Percentiles rank a stretch among this genome's conserved stretches.
phyloP scores from a whole-genome alignment of 2,797 vertebrate genomes.

The Peromyscus attwateri region DNA sequence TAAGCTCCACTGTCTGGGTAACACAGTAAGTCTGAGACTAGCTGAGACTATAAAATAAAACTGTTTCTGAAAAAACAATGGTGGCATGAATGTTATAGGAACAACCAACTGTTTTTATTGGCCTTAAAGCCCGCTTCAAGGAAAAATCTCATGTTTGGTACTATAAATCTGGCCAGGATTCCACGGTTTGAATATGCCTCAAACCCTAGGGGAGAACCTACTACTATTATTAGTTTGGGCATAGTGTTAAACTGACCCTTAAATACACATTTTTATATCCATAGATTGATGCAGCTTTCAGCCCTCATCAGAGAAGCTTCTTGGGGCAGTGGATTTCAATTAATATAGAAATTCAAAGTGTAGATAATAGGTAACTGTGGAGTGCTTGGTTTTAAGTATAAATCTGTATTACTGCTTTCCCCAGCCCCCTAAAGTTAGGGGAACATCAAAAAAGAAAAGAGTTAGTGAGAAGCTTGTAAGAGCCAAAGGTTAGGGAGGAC shows the following conservation, averaged over 20 bases:
- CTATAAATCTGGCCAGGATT: neutral
- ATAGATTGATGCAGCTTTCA: neutral
- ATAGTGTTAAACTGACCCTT: neutral
- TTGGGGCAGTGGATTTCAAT: neutral
- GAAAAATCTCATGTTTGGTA: neutral
- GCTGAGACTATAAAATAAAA: neutral
- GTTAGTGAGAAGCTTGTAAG: neutral
- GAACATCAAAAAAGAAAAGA: neutral
- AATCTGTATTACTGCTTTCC: neutral
- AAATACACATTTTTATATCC: neutral
- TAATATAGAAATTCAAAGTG: neutral
- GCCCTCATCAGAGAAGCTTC: neutral
- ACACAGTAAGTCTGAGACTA: neutral
- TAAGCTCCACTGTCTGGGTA: neutral
- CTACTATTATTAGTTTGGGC: neutral
- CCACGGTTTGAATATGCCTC: neutral
- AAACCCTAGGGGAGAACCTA: neutral
- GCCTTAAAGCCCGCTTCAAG: neutral
- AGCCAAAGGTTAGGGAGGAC: neutral
- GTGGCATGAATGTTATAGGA: neutral
- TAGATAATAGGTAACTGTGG: neutral
- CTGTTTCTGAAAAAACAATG: neutral
- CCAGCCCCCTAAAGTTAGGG: neutral
- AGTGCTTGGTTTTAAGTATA: neutral
- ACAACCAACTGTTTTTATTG: neutral